Evolutionary conservation across 2,888 invertebrate genomes (phyloP).

Genomic region (Apodemia mormo): DNA sequence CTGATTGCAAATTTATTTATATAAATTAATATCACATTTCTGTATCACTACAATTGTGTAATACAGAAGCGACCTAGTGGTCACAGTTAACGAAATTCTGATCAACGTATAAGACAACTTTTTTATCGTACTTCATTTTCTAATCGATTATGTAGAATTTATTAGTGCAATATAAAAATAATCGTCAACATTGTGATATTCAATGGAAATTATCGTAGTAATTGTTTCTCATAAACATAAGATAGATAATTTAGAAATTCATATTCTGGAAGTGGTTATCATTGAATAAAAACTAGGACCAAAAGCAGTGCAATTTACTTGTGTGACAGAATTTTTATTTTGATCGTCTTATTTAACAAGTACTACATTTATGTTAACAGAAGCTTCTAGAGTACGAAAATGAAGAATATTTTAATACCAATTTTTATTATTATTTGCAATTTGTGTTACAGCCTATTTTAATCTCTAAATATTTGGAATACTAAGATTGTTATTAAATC

Average conservation of each 20-base stretch:
- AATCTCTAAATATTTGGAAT: not conserved
- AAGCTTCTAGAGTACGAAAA: not conserved
- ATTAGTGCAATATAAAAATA: conserved; percentile 7
- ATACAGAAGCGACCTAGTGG: too few species aligned
- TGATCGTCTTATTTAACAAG: conserved; percentile 26
- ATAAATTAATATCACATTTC: too few species aligned
- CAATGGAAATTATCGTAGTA: conserved; percentile 21
- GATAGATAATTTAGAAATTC: conserved; percentile 13
- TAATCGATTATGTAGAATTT: conserved; percentile 6
- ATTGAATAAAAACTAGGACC: conserved; percentile 36
- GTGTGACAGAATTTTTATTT: conserved; percentile 31
- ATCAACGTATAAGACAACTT: not conserved
- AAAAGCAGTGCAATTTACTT: conserved; percentile 36
- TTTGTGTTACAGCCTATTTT: not conserved
- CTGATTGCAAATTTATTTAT: too few species aligned
- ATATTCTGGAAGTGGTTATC: conserved; percentile 1
- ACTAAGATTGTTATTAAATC: not conserved
- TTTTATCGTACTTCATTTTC: not conserved
- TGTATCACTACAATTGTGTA: too few species aligned
- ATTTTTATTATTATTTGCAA: not conserved
- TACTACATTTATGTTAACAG: not conserved
- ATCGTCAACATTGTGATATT: conserved; percentile 21
- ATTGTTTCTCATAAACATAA: conserved; percentile 23
- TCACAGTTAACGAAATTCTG: not conserved
- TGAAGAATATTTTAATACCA: conserved; percentile 1